A percentile compares a stretch with the other conserved stretches of the same genome.
Conservation (phyloP, 2,797 vertebrate species). For the Dryobates pubescens region DNA sequence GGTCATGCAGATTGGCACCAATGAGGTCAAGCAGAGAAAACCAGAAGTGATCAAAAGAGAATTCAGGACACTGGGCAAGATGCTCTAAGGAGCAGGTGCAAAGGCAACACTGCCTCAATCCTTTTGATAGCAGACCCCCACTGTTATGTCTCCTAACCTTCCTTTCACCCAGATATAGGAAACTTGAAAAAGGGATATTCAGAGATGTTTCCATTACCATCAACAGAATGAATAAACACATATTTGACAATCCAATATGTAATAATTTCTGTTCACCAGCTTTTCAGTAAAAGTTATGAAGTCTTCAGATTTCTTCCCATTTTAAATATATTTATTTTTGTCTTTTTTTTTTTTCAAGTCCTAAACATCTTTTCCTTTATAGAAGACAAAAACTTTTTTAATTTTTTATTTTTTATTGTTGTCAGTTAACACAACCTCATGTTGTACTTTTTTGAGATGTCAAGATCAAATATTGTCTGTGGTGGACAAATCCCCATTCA, state of each 20-base stretch:
- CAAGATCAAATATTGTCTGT: constrained; percentile 18
- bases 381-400: neutral
- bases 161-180: neutral
- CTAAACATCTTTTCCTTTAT: neutral
- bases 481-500: neutral
- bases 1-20: too few relatives aligned
- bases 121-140: too few relatives aligned
- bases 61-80: too few relatives aligned
- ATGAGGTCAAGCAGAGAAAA: too few relatives aligned
- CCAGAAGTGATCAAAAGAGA: too few relatives aligned
- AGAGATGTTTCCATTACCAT: neutral
- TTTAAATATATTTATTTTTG: neutral
- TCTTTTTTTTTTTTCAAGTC: neutral
- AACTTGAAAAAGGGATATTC: neutral
- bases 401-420: neutral
- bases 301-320: neutral
- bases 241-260: neutral
- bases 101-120: too few relatives aligned
- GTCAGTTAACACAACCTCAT: neutral
- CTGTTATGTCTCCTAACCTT: too few relatives aligned
- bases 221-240: neutral
- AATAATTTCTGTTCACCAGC: neutral
- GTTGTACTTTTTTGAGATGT: neutral
- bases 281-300: neutral
- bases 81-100: too few relatives aligned